A percentile compares a stretch with the other conserved stretches of the same genome.
phyloP scores from a whole-genome alignment of 2,797 vertebrate genomes.

The Botia kubotai region DNA sequence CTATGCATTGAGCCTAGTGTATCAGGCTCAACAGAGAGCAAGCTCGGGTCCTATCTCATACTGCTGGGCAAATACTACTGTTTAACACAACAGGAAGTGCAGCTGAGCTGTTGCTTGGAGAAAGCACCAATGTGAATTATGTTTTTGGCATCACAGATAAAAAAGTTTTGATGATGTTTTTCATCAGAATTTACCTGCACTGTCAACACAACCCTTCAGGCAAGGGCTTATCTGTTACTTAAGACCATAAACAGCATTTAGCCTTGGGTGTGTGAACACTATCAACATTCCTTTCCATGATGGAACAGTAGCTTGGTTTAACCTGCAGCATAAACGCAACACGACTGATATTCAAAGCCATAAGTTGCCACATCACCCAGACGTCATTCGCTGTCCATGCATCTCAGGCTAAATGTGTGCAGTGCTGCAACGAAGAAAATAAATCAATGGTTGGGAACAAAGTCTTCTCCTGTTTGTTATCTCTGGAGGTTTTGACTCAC shows the following conservation, averaged over 20 bases:
- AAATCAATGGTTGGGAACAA: constrained; percentile 2
- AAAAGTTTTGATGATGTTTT: not conserved
- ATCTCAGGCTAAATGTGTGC: not conserved
- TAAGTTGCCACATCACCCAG: constrained; percentile 14
- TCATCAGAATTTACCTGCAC: not conserved
- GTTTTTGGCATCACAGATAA: too few species aligned
- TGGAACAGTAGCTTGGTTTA: not conserved
- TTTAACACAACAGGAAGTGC: not conserved
- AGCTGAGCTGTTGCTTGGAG: not conserved
- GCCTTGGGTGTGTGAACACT: constrained; percentile 23
- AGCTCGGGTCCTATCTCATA: not conserved
- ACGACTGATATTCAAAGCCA: not conserved
- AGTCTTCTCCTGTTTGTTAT: not conserved
- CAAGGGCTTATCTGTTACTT: constrained; percentile 4
- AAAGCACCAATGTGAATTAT: not conserved
- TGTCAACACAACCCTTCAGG: constrained; percentile 13
- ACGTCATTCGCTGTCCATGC: not conserved
- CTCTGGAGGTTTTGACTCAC: constrained; percentile 1
- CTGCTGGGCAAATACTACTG: not conserved
- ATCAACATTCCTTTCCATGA: constrained; percentile 16
- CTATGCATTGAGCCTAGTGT: not conserved
- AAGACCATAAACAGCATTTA: not conserved
- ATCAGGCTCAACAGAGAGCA: not conserved
- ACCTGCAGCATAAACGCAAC: constrained; percentile 6
- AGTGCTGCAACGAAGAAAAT: not conserved